Evolutionary conservation across 1,140 invertebrate genomes (phyloP).

Genomic region (Platorchestia sp.): DNA sequence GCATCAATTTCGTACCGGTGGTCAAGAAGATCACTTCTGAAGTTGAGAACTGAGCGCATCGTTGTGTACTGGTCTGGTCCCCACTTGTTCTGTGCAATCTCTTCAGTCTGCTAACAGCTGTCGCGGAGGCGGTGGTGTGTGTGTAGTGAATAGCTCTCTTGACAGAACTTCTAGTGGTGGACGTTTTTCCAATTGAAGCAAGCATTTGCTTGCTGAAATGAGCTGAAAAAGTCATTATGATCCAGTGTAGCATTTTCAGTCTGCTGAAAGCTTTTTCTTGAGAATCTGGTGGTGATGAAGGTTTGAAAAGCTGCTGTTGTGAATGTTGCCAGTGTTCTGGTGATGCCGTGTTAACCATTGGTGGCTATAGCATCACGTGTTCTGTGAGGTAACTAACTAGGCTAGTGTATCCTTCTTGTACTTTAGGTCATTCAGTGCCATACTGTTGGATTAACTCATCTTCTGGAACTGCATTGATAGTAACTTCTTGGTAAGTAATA

Average conservation of each 20-base stretch:
- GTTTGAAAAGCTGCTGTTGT: background rate
- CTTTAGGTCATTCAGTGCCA: background rate
- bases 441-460: background rate
- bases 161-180: conserved; percentile 42
- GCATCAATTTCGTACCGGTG: background rate
- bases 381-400: background rate
- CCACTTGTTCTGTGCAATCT: conserved; percentile 35
- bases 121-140: conserved; percentile 28
- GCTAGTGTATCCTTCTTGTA: background rate
- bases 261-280: background rate
- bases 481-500: background rate
- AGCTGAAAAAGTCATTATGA: background rate
- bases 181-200: background rate
- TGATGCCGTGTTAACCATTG: background rate
- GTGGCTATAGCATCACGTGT: background rate
- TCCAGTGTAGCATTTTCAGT: background rate
- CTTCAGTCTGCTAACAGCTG: background rate
- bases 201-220: background rate
- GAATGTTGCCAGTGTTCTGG: background rate
- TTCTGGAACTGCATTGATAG: background rate
- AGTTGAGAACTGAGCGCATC: background rate
- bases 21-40: background rate
- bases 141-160: background rate
- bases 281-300: background rate
- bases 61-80: background rate